These are phyloP conservation scores for Abrostola triplasia DNA, from an alignment of 2,888 invertebrate genomes.

Conservation along the genomic window DNA sequence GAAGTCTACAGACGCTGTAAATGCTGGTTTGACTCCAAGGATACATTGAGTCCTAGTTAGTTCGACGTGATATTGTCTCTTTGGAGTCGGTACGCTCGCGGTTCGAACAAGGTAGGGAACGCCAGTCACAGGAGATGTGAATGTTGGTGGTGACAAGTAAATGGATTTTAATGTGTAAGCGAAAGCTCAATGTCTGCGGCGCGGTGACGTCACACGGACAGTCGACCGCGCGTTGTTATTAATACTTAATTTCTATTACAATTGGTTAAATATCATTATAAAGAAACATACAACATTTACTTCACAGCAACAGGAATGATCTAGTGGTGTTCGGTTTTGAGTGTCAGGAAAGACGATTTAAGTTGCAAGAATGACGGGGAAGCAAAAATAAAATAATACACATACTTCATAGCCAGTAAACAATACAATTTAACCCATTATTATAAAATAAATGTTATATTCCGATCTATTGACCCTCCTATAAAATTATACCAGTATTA, in stretches of 20 bases:
- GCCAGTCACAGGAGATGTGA: constrained; percentile 69
- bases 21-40: constrained; percentile 41
- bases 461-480: constrained; percentile 64
- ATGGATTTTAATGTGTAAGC: constrained; percentile 51
- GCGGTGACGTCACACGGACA: constrained; percentile 18
- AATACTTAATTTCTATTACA: constrained; percentile 54
- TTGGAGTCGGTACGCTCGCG: constrained; percentile 58
- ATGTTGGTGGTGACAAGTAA: constrained; percentile 69
- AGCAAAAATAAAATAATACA: constrained; percentile 72
- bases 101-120: constrained; percentile 52
- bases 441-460: constrained; percentile 70
- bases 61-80: constrained; percentile 37
- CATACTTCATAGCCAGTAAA: constrained; percentile 61
- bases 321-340: constrained; percentile 78
- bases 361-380: constrained; percentile 84
- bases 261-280: constrained; percentile 51
- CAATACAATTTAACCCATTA: constrained; percentile 67
- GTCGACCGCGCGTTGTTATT: constrained; percentile 38
- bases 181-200: constrained; percentile 54
- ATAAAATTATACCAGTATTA: constrained; percentile 77
- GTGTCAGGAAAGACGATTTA: constrained; percentile 83
- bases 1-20: constrained; percentile 25
- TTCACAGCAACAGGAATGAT: constrained; percentile 70
- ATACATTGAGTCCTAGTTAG: constrained; percentile 36
- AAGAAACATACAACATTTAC: constrained; percentile 73